A percentile compares a stretch with the other conserved stretches of the same genome.
Conservation (phyloP, 2,888 invertebrate genomes). For the Mesoligia furuncula region DNA sequence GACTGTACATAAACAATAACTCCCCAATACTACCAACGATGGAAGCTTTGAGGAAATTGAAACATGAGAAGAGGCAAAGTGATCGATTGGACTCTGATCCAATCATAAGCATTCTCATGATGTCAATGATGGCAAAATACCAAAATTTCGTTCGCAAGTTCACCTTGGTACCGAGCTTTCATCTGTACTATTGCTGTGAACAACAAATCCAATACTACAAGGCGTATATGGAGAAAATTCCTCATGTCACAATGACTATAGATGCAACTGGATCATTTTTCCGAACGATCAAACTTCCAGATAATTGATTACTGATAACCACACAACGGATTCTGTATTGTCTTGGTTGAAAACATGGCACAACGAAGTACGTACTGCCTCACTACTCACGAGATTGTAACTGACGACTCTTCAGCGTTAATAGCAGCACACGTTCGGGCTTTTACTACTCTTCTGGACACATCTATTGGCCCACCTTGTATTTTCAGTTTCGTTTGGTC, state of each 20-base stretch:
- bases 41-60: no score
- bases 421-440: slow-evolving; percentile 27
- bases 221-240: slow-evolving; percentile 15
- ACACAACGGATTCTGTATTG: slow-evolving; percentile 3
- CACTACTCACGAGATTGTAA: slow-evolving; percentile 31
- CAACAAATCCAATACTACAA: slow-evolving; percentile 23
- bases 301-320: slow-evolving; percentile 19
- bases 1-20: no score
- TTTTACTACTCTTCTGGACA: no score
- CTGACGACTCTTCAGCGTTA: slow-evolving; percentile 30
- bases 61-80: no score
- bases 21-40: no score
- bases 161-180: slow-evolving; percentile 4
- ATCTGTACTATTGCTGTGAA: slow-evolving; percentile 20
- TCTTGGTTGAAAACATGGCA: slow-evolving; percentile 10
- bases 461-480: no score
- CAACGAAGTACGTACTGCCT: slow-evolving; percentile 16
- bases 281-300: slow-evolving; percentile 10
- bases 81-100: no score
- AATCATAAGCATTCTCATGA: no score
- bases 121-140: background rate
- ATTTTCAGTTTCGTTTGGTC: no score
- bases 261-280: slow-evolving; percentile 14
- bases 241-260: slow-evolving; percentile 7
- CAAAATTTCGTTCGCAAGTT: slow-evolving; percentile 3